Conservation (phyloP, 1,140 invertebrate genomes). For the Dreissena polymorpha region DNA sequence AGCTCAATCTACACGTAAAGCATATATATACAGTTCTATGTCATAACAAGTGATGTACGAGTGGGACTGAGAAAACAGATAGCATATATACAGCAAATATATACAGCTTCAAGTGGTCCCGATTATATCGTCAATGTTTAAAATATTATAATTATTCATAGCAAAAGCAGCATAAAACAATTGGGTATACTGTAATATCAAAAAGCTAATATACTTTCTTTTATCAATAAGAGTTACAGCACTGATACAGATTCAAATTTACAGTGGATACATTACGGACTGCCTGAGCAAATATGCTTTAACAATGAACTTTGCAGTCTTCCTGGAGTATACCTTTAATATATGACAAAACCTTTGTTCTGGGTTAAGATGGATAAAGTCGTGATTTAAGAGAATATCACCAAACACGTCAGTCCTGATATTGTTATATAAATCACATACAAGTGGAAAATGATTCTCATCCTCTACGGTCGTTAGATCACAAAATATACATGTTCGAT, state of each 20-base stretch:
- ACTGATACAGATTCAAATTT: no score
- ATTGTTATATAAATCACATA: not conserved
- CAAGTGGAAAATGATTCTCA: constrained; percentile 12
- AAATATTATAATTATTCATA: not conserved
- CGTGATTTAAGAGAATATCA: not conserved
- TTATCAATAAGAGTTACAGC: no score
- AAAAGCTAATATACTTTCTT: no score
- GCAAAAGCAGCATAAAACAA: not conserved
- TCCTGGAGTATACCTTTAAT: not conserved
- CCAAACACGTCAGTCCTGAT: constrained; percentile 11
- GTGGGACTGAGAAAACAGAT: no score
- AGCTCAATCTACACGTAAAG: not conserved
- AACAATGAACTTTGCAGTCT: constrained; percentile 20
- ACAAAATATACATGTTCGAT: constrained; percentile 34
- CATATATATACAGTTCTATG: not conserved
- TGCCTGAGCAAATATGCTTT: not conserved
- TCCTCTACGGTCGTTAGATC: not conserved
- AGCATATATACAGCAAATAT: no score
- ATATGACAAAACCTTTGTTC: not conserved
- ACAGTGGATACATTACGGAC: not conserved
- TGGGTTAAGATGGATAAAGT: not conserved
- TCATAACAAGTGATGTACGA: no score
- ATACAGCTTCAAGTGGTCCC: no score
- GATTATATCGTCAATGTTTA: not conserved
- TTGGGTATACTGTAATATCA: no score